These are phyloP conservation scores for Xanthia icteritia DNA, from an alignment of 2,888 invertebrate genomes.

Conservation along the genomic window DNA sequence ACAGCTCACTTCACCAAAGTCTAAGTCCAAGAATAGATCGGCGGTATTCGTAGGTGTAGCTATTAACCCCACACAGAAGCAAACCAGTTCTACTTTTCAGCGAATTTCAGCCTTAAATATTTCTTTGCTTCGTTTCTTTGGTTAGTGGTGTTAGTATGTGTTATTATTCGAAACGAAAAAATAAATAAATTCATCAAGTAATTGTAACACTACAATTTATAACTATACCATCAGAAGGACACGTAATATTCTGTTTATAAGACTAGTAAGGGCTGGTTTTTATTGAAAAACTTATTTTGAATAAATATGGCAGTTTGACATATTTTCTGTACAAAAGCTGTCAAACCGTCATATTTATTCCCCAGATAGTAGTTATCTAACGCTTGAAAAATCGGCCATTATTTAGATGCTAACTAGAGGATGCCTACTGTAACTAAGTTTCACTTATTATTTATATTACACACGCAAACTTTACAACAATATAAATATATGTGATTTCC, in stretches of 20 bases:
- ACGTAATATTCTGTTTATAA: conserved; percentile 3
- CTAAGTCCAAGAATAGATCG: neutral
- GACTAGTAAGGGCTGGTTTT: too few species aligned
- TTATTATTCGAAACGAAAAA: too few species aligned
- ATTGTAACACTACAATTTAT: conserved; percentile 6
- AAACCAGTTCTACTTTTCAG: neutral
- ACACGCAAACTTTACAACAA: conserved; percentile 22
- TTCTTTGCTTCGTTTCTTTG: too few species aligned
- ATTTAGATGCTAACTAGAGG: conserved; percentile 29
- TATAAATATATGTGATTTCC: neutral
- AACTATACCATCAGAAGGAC: conserved; percentile 20
- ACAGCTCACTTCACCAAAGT: neutral
- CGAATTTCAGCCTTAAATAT: neutral
- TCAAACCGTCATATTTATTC: too few species aligned
- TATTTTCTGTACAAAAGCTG: too few species aligned
- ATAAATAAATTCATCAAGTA: conserved; percentile 11
- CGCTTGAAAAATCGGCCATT: too few species aligned
- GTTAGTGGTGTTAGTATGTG: too few species aligned
- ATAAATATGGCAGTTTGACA: too few species aligned
- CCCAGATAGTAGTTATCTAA: too few species aligned
- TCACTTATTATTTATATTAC: conserved; percentile 18
- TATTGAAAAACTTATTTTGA: too few species aligned
- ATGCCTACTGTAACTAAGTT: conserved; percentile 35
- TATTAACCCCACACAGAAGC: neutral
- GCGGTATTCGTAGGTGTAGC: neutral